A percentile compares a stretch with the other conserved stretches of the same genome.
Conservation (phyloP, 2,113 vertebrate genomes). For the Gulo gulo region DNA sequence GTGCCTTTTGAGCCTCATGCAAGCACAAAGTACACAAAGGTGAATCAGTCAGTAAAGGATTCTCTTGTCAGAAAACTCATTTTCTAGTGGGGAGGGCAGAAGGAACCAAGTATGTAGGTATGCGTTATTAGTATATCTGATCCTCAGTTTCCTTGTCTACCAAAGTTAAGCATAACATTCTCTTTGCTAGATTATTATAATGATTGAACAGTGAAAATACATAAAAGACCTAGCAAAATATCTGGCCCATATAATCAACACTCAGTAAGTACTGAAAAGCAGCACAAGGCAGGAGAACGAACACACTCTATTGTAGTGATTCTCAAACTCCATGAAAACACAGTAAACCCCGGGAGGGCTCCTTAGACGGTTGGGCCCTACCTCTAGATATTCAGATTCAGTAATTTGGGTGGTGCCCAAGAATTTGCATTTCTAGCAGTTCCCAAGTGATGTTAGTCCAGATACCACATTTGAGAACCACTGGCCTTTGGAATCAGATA, state of each 20-base stretch:
- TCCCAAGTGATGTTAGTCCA: neutral
- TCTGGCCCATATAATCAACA: neutral
- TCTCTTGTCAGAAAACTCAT: neutral
- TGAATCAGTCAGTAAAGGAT: neutral
- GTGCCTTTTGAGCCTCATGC: neutral
- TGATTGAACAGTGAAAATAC: neutral
- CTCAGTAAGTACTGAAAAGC: neutral
- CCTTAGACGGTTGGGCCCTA: neutral
- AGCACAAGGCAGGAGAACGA: neutral
- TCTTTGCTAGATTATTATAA: neutral
- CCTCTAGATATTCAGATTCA: neutral
- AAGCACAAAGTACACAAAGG: neutral
- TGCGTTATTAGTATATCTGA: neutral
- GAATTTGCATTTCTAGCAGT: neutral
- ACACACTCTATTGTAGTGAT: no score
- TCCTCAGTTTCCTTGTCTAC: neutral
- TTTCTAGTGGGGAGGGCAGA: neutral
- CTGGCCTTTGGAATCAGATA: neutral
- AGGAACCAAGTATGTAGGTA: neutral
- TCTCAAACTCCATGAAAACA: neutral
- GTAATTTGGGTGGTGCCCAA: no score
- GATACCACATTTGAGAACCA: neutral
- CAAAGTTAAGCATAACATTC: neutral
- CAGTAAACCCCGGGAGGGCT: fast-evolving
- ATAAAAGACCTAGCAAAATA: neutral